These are phyloP conservation scores for Ceyx cyanopectus DNA, from an alignment of 2,113 vertebrate species.

Conservation along the genomic window DNA sequence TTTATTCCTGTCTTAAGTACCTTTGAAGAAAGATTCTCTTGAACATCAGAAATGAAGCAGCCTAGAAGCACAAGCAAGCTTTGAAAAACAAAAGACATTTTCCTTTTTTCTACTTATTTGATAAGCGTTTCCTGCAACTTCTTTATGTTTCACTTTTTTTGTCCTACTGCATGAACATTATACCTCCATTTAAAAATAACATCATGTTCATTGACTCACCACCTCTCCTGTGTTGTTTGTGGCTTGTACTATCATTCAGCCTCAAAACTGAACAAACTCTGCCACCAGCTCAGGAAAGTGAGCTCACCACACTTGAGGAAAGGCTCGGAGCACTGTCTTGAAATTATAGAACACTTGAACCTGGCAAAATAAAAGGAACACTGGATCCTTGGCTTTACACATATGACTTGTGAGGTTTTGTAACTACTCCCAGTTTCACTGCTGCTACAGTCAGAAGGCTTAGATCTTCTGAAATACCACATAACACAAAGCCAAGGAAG, in stretches of 20 bases:
- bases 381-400: neutral
- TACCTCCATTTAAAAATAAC: neutral
- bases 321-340: neutral
- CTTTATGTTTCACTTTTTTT: neutral
- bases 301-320: neutral
- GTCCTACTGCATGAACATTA: neutral
- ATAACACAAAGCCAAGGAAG: neutral
- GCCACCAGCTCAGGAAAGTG: rapidly evolving
- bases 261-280: neutral
- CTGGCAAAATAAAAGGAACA: neutral
- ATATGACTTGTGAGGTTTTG: neutral
- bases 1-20: conserved; percentile 4
- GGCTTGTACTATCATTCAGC: neutral
- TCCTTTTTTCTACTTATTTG: conserved; percentile 37
- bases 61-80: neutral
- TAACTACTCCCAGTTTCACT: neutral
- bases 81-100: conserved; percentile 36
- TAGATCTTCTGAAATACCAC: neutral
- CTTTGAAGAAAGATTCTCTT: conserved; percentile 56
- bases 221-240: neutral
- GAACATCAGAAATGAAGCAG: conserved; percentile 15
- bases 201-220: neutral
- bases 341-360: neutral
- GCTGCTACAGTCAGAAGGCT: rapidly evolving
- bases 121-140: conserved; percentile 23